Conservation (phyloP, 2,113 vertebrate genomes). For the Tetrao urogallus region DNA sequence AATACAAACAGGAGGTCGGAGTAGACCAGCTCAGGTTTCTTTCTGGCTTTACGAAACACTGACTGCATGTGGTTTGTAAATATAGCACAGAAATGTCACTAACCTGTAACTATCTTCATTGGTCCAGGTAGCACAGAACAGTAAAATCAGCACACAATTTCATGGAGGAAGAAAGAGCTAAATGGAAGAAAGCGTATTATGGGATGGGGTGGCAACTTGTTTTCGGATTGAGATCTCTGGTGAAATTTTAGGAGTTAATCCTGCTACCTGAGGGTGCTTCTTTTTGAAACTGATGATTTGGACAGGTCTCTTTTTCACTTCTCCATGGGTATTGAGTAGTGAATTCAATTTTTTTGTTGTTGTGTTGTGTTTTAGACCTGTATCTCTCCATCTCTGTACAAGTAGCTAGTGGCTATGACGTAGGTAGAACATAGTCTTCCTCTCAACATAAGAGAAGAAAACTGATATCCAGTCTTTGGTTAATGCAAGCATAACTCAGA, state of each 20-base stretch:
- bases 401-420: background rate
- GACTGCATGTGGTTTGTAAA: background rate
- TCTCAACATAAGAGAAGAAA: background rate
- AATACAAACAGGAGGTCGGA: background rate
- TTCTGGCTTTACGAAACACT: background rate
- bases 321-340: background rate
- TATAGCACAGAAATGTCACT: background rate
- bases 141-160: background rate
- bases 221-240: background rate
- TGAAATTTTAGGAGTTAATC: background rate
- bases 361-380: background rate
- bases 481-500: background rate
- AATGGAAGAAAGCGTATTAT: background rate
- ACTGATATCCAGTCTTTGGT: background rate
- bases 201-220: background rate
- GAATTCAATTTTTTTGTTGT: background rate
- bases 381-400: background rate
- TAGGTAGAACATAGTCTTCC: no score
- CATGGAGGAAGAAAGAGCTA: background rate
- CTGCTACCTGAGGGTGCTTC: background rate
- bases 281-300: background rate
- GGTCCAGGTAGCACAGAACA: background rate
- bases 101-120: background rate
- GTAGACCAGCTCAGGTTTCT: background rate
- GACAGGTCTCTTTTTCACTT: background rate